Base-by-base conservation (phyloP, 2,888 invertebrate genomes). In the Volucella inanis region DNA sequence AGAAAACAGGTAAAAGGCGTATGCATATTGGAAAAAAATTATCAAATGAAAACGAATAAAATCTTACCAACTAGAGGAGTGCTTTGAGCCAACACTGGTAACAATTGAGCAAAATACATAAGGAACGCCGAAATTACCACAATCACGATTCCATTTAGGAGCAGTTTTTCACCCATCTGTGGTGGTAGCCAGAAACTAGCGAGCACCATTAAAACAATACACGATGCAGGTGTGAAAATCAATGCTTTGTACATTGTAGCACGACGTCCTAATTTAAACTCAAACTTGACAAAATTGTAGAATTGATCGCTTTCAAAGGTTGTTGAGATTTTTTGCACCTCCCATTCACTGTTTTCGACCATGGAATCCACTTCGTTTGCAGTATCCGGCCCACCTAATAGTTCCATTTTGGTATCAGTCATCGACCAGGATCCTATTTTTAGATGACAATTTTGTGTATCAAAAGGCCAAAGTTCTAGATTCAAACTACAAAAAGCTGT, bases 381-480 rank as follows among this genome's bases (percentile, higher is more conserved):
- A 52, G 50, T 54, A 38, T 64, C 71, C 6, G 71, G 88, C 0
- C 50, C 65, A 4, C 62, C 68, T 47, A 64, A 72, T 12, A 94
- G 87, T 1, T 72, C 79, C 8, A 88, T 49, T 85, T 94, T 93
- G 31, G 94, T 93, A 0, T 94, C 93, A 70, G 93, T 93, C 89
- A 95, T 94, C 0, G 94, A 94, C 94, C 96, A 95, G 0, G 97
- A 96, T 1, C 96, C 96, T 82, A 97, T 94, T 88, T 94, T 94
- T 79, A 97, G 91, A 54, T 90, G 89, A 88, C 96, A 96, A 0
- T 90, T 91, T 90, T 97, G 97, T 8, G 92, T 92, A 90, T 97
- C 97, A 59, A 93, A 94, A 0, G 97, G 97, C 97, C 97, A 97
- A 82, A 93, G 92, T 14, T 93, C 91, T 67, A 97, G 92, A 89